phyloP scores from a whole-genome alignment of 2,888 invertebrate species.

The Carpatolechia fugitivella region DNA sequence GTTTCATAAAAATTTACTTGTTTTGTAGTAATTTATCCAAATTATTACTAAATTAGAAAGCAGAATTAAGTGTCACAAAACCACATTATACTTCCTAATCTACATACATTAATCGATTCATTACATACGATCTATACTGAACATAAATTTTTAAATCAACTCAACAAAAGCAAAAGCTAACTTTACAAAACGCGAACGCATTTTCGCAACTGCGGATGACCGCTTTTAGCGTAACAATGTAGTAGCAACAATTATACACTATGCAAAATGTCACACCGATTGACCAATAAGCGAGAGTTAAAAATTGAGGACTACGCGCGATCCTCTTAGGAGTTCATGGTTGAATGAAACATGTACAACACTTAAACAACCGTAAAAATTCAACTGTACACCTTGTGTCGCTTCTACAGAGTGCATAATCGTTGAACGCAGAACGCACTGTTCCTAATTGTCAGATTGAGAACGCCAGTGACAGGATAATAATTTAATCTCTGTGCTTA shows the following conservation, averaged over 20 bases:
- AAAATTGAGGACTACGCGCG: constrained; percentile 73
- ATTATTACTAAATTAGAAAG: too few relatives aligned
- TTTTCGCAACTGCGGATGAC: constrained; percentile 46
- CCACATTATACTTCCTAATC: too few relatives aligned
- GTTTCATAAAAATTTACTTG: too few relatives aligned
- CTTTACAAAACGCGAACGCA: constrained; percentile 1
- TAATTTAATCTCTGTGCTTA: constrained; percentile 57
- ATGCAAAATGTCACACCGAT: constrained; percentile 70
- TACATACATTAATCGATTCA: too few relatives aligned
- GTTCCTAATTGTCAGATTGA: constrained; percentile 74
- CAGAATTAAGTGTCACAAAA: too few relatives aligned
- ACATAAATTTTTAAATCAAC: neutral
- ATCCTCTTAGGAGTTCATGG: constrained; percentile 73
- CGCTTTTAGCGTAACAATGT: constrained; percentile 36
- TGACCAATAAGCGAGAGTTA: constrained; percentile 75
- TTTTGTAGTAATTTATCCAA: too few relatives aligned
- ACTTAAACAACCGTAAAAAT: constrained; percentile 40
- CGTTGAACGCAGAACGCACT: constrained; percentile 42
- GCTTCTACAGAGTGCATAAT: constrained; percentile 51
- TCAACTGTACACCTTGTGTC: constrained; percentile 44
- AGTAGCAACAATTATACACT: constrained; percentile 40
- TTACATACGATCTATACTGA: too few relatives aligned
- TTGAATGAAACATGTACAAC: constrained; percentile 74
- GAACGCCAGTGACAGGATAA: constrained; percentile 54
- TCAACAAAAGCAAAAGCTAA: neutral